Conservation (phyloP, 2,113 vertebrate species). For the Misgurnus mizolepis region DNA sequence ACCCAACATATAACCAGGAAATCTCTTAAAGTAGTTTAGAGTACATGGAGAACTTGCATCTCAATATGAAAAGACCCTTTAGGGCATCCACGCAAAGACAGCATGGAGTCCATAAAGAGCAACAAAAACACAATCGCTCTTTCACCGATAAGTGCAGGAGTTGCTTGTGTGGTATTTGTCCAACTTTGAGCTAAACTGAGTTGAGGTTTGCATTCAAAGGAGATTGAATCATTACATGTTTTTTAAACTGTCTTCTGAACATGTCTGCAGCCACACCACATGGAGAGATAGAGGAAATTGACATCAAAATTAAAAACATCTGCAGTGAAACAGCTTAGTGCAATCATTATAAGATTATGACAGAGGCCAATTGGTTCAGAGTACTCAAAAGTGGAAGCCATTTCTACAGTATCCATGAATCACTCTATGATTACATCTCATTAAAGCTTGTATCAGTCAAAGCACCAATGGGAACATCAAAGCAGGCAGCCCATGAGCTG, state of each 20-base stretch:
- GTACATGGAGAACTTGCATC: slow-evolving; percentile 58
- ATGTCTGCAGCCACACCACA: not conserved
- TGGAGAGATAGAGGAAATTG: not conserved
- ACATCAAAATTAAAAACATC: slow-evolving; percentile 16
- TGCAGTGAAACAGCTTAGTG: slow-evolving; percentile 1
- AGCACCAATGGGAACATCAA: slow-evolving; percentile 20
- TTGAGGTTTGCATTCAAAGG: not conserved
- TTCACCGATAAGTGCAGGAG: slow-evolving; percentile 2
- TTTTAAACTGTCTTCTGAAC: not conserved
- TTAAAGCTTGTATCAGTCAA: slow-evolving; percentile 1
- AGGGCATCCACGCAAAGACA: not conserved
- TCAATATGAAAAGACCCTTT: slow-evolving; percentile 56
- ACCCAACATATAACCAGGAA: not conserved
- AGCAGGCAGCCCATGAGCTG: not conserved
- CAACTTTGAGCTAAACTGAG: not conserved
- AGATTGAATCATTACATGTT: not conserved
- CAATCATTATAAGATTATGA: not conserved
- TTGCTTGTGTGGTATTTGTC: not conserved
- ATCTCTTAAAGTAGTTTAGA: not conserved
- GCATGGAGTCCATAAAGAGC: not conserved
- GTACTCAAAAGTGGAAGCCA: not conserved
- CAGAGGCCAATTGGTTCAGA: not conserved
- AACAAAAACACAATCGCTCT: slow-evolving; percentile 13
- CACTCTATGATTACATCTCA: no score
- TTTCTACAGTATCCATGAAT: not conserved